Conservation (phyloP, 2,888 invertebrate species). For the Tachina lurida region DNA sequence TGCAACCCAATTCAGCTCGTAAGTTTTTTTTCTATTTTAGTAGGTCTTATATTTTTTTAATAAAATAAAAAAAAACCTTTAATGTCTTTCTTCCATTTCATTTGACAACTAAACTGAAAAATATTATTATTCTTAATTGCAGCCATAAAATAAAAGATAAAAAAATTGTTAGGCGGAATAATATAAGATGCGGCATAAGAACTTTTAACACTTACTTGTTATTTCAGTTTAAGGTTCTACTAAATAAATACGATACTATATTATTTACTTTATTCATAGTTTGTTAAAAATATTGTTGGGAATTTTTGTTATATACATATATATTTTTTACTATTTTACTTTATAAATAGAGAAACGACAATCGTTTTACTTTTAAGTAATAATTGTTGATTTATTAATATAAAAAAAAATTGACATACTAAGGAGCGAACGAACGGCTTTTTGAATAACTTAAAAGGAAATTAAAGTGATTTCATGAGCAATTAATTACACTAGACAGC, state of each 20-base stretch:
- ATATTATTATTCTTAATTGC: slow-evolving; percentile 18
- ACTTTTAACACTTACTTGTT: slow-evolving; percentile 51
- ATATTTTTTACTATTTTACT: neutral
- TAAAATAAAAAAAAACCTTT: neutral
- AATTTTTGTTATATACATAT: slow-evolving; percentile 4
- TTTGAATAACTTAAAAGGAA: too few relatives aligned
- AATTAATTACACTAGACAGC: too few relatives aligned
- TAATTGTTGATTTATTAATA: neutral
- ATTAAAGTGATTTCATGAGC: neutral
- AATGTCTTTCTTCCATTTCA: neutral
- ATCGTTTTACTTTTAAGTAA: slow-evolving; percentile 1
- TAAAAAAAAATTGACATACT: neutral
- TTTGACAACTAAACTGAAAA: neutral
- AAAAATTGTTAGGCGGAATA: slow-evolving; percentile 3
- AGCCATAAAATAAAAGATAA: slow-evolving; percentile 48
- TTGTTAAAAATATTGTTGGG: slow-evolving; percentile 13
- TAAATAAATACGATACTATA: slow-evolving; percentile 13
- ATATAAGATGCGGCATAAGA: slow-evolving; percentile 14
- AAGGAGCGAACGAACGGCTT: neutral
- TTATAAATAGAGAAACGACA: neutral
- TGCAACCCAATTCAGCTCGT: too few relatives aligned
- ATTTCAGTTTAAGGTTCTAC: slow-evolving; percentile 21
- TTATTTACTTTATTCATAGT: slow-evolving; percentile 30
- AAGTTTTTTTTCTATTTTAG: too few relatives aligned
- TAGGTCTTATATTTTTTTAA: too few relatives aligned